Evolutionary conservation across 2,888 invertebrate species (phyloP), one percentile per base, ranked within the genome.

Genomic region (Xestoiulus laeticollis): DNA sequence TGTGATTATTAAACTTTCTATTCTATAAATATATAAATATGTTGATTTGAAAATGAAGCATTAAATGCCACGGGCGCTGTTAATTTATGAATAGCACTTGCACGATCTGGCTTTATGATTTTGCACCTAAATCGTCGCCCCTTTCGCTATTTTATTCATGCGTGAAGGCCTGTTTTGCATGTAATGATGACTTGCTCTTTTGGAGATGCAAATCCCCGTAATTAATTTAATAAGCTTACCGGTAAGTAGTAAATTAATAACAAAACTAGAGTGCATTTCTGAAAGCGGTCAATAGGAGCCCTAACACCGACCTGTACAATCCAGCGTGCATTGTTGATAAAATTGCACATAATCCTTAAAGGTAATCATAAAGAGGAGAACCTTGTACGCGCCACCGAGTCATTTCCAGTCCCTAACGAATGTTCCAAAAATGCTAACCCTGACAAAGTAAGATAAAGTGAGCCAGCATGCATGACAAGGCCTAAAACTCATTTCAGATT

Each of bases 141-240:
- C 22, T 48, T 68, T 68, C 59, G 59, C 59, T 22, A 68, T 68
- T 68, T 68, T 68, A 68, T 68, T 68, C 59, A 68, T 19, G 59
- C 59, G 59, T 68, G 59, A 68, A 68, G 59, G 59, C 59, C 59
- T 68, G 59, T 68, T 68, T 68, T 68, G 59, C 59, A 68, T 68
- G 59, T 68, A 68, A 68, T 68, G 59, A 68, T 68, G 59, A 68
- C 59, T 68, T 22, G 59, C 59, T 68, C 59, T 68, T 68, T 68
- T 68, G 59, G 59, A 22, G 59, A 22, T 22, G 59, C 59, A 68
- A 68, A 68, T 68, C 59, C 59, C 59, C 59, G 59, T 68, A 68
- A 68, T 68, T 68, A 68, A 68, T 68, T 68, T 68, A 68, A 68
- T 68, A 68, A 68, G 59, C 59, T 68, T 68, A 68, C 59, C 59